Percentiles rank a stretch among this genome's conserved stretches.
These are phyloP conservation scores for Auanema freiburgensis DNA, from an alignment of 2,888 invertebrate genomes.

Conservation along the genomic window DNA sequence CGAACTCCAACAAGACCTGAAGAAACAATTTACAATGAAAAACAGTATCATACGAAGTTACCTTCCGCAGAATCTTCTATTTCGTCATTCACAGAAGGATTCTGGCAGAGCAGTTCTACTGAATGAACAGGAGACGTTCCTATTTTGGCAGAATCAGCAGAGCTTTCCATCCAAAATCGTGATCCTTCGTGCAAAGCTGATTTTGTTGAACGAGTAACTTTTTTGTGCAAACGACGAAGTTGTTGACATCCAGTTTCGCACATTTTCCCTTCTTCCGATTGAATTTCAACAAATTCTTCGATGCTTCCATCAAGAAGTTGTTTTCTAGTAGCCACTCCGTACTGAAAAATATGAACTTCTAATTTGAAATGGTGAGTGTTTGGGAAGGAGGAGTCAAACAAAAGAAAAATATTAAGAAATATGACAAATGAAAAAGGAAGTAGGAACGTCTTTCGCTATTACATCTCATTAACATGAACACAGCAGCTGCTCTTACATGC, in stretches of 20 bases:
- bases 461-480: too few species aligned
- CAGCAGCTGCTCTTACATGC: too few species aligned
- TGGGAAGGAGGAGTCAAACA: not conserved
- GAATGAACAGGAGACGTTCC: conserved; percentile 43
- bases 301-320: conserved; percentile 14
- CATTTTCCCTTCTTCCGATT: conserved; percentile 5
- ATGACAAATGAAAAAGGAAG: not conserved
- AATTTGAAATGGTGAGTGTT: not conserved
- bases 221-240: conserved; percentile 32
- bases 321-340: conserved; percentile 8
- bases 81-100: conserved; percentile 39
- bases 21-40: conserved; percentile 9
- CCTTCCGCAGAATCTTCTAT: conserved; percentile 29
- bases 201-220: conserved; percentile 29
- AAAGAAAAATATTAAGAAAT: not conserved
- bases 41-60: conserved; percentile 4
- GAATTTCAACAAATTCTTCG: conserved; percentile 9
- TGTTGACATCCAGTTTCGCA: conserved; percentile 51
- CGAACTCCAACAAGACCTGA: conserved; percentile 36
- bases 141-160: conserved; percentile 39
- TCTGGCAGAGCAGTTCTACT: conserved; percentile 50
- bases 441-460: too few species aligned
- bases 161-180: conserved; percentile 44
- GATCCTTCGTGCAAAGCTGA: conserved; percentile 32
- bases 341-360: conserved; percentile 14